Conservation (phyloP, 2,113 vertebrate genomes). For the Centropus bengalensis region DNA sequence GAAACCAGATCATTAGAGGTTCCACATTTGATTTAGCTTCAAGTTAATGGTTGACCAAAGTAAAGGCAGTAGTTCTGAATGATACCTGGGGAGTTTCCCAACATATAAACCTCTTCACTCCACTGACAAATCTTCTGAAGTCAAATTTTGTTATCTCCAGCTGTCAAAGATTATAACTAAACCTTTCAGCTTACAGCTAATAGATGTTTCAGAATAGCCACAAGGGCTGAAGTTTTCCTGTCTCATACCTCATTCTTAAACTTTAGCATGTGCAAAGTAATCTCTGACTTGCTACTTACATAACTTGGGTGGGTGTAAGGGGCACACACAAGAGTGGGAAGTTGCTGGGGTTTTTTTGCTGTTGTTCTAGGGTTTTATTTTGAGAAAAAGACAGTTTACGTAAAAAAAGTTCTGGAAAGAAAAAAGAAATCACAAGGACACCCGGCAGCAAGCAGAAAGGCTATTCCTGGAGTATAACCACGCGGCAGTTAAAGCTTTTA, state of each 20-base stretch:
- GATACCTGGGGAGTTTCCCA: background rate
- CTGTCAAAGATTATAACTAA: background rate
- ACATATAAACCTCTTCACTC: background rate
- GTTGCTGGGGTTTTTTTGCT: background rate
- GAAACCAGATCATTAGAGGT: background rate
- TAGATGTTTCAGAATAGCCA: background rate
- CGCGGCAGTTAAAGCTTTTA: conserved; percentile 26
- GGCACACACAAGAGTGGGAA: background rate
- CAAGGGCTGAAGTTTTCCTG: background rate
- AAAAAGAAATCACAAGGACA: background rate
- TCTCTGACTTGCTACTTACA: background rate
- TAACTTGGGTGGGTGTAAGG: background rate
- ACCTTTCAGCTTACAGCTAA: background rate
- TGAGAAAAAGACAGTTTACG: background rate
- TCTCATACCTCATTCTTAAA: background rate
- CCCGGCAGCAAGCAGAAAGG: background rate
- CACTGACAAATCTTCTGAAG: background rate
- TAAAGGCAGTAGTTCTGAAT: background rate
- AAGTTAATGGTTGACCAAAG: background rate
- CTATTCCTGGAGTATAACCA: background rate
- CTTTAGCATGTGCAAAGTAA: background rate
- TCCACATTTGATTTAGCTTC: background rate
- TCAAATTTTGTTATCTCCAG: background rate
- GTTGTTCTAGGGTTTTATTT: background rate
- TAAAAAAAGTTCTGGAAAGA: rapidly evolving